Percentiles rank a stretch among this genome's conserved stretches.
Conservation (phyloP, 1,140 invertebrate species). For the Platyscapa corneri region DNA sequence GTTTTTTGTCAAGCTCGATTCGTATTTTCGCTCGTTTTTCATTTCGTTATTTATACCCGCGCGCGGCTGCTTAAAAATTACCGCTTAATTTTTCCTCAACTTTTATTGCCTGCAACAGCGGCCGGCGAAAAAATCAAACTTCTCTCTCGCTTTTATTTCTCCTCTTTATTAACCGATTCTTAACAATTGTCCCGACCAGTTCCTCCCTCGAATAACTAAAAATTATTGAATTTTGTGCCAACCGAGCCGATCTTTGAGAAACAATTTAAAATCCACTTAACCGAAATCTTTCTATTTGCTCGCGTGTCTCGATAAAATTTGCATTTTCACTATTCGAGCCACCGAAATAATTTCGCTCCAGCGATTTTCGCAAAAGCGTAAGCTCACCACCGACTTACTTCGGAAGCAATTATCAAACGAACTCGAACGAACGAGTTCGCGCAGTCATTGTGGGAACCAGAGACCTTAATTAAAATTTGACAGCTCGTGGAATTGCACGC, state of each 20-base stretch:
- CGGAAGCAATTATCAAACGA: not conserved
- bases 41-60: not conserved
- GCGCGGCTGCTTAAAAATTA: not conserved
- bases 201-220: too few relatives aligned
- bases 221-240: too few relatives aligned
- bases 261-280: too few relatives aligned
- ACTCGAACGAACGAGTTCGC: not conserved
- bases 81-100: not conserved
- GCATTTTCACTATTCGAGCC: too few relatives aligned
- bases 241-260: too few relatives aligned
- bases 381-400: not conserved
- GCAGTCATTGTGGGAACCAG: too few relatives aligned
- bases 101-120: not conserved
- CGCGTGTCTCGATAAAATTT: too few relatives aligned
- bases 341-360: too few relatives aligned
- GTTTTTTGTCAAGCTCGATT: constrained; percentile 26
- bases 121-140: not conserved
- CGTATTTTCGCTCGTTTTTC: not conserved
- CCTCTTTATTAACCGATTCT: not conserved
- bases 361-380: not conserved
- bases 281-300: too few relatives aligned
- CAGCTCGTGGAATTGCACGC: not conserved
- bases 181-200: not conserved
- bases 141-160: not conserved
- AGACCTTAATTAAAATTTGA: not conserved